Conservation (phyloP, 2,797 vertebrate species). For the Halcyon chelicuti region DNA sequence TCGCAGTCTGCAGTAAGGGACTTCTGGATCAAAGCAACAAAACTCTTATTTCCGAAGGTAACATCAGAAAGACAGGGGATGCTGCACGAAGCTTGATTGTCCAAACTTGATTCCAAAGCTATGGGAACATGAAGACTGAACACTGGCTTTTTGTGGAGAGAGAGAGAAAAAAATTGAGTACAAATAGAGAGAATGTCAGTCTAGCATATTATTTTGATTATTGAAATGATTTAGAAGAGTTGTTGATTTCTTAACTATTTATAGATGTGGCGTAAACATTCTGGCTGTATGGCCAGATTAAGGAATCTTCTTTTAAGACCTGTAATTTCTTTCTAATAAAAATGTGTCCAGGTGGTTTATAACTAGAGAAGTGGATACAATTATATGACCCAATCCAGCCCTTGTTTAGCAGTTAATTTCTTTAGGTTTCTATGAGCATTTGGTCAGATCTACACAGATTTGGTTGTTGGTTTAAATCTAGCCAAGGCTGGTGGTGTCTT, state of each 20-base stretch:
- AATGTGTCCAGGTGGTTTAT: neutral
- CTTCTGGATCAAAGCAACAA: neutral
- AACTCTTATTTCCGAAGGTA: neutral
- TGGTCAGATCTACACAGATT: slow-evolving; percentile 42
- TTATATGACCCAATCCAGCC: neutral
- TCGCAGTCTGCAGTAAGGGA: neutral
- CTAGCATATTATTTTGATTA: neutral
- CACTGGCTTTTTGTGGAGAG: neutral
- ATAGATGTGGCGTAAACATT: neutral
- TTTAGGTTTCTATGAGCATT: slow-evolving; percentile 47
- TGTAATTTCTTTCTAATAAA: neutral
- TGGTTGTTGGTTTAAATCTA: slow-evolving; percentile 69
- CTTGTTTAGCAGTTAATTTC: slow-evolving; percentile 45
- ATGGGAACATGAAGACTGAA: neutral
- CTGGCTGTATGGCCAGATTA: neutral
- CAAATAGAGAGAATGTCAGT: neutral
- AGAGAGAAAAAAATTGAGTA: neutral
- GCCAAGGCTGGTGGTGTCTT: slow-evolving; percentile 68
- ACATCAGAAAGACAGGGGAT: neutral
- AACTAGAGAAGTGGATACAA: neutral
- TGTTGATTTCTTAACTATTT: neutral
- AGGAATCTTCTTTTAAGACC: neutral
- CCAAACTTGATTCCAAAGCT: neutral
- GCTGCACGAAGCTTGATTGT: neutral
- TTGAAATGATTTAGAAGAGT: neutral